Base-by-base conservation (phyloP, 2,797 vertebrate genomes). In the Euthynnus affinis region DNA sequence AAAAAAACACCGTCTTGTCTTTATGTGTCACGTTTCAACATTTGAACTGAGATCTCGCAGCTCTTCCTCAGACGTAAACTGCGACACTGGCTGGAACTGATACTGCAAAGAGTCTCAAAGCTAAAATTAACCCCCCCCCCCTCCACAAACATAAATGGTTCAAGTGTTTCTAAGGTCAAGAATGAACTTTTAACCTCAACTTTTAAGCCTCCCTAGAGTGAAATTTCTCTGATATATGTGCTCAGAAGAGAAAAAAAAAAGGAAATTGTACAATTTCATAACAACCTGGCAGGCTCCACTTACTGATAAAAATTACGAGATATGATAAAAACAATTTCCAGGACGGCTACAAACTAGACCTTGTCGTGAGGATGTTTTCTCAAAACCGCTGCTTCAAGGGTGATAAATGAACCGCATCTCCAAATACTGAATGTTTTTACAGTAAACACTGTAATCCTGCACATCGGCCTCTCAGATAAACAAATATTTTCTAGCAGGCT, bases 81-180 rank as follows among this genome's bases (percentile, higher is more conserved):
- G 7, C n/a, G 55, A 49, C 58, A 27, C 3, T 4, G 14, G 9
- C 9, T 62, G 18, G 18, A 58, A 52, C 9, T 27, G 68, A 65
- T 25, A 52, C 68, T 29, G 37, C n/a, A 2, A 32, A 29, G 12
- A 4, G 8, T 18, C 75, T 58, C 14, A 1, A n/a, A 52, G 56
- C 60, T 74, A 44, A 67, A 81, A 62, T 76, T 44, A 78, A 71
- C 42, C 64, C 12, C 29, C n/a, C n/a, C n/a, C n/a, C n/a, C n/a
- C n/a, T n/a, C n/a, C n/a, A n/a, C n/a, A 44, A 57, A 82, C 6
- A 27, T 66, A 65, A 17, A 10, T 8, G 44, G n/a, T 42, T 46
- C 59, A 61, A 48, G 42, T 17, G 48, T 56, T 49, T 46, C 18
- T 44, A 4, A 51, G 13, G 37, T 48, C 18, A 18, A 18, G 20